Percentiles rank a stretch among this genome's conserved stretches.
Conservation (phyloP, 2,888 invertebrate species). For the Stegophylla sp. region DNA sequence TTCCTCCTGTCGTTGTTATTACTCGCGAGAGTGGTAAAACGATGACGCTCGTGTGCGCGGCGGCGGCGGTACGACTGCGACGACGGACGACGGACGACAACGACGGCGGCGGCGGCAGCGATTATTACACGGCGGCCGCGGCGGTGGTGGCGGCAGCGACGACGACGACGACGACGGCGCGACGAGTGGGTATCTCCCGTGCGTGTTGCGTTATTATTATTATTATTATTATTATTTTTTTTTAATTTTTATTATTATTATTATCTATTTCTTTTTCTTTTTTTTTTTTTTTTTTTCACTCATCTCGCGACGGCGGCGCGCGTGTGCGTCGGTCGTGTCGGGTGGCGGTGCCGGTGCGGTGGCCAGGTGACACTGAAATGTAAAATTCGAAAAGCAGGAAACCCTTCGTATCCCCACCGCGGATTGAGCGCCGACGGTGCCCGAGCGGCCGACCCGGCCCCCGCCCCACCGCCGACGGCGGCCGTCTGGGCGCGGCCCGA, state of each 20-base stretch:
- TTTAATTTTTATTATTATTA: not conserved
- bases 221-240: slow-evolving; percentile 9
- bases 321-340: slow-evolving; percentile 38
- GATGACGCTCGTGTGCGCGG: slow-evolving; percentile 8
- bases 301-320: not conserved
- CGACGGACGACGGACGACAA: slow-evolving; percentile 29
- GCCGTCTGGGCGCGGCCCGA: slow-evolving; percentile 54
- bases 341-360: slow-evolving; percentile 58
- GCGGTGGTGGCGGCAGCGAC: slow-evolving; percentile 9
- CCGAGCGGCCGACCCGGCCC: slow-evolving; percentile 51
- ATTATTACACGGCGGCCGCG: not conserved
- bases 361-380: slow-evolving; percentile 59
- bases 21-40: not conserved
- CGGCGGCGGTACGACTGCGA: slow-evolving; percentile 17
- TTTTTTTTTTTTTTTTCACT: not conserved
- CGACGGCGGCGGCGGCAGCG: slow-evolving; percentile 6
- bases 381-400: slow-evolving; percentile 59
- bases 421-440: slow-evolving; percentile 46
- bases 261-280: not conserved
- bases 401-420: slow-evolving; percentile 58
- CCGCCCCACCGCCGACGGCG: not conserved
- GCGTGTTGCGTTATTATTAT: slow-evolving; percentile 20
- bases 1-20: no score
- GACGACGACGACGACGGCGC: not conserved
- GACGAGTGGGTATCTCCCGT: not conserved